phyloP scores from a whole-genome alignment of 1,140 invertebrate genomes.

The Sycophaga agraensis region DNA sequence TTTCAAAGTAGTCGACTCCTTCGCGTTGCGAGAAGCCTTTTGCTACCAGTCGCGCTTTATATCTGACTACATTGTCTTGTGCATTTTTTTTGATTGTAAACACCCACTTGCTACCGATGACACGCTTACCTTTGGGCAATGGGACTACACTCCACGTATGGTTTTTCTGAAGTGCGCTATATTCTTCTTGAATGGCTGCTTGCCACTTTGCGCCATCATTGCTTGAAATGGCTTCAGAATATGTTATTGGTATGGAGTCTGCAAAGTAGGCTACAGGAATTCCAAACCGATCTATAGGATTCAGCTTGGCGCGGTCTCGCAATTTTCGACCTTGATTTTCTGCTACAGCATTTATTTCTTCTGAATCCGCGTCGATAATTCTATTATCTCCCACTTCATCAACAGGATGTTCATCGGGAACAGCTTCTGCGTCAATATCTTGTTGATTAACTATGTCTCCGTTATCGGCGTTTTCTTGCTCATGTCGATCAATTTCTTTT shows the following conservation, averaged over 20 bases:
- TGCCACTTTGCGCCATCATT: neutral
- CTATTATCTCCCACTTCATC: neutral
- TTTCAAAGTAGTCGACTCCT: conserved; percentile 41
- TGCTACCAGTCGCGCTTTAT: conserved; percentile 28
- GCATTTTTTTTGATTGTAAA: neutral
- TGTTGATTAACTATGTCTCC: neutral
- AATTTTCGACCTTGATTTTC: neutral
- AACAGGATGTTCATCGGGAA: too few species aligned
- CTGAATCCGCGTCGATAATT: neutral
- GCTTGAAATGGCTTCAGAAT: neutral
- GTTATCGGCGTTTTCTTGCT: too few species aligned
- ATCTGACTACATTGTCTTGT: conserved; percentile 21
- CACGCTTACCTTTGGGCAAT: neutral
- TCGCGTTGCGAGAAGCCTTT: conserved; percentile 36
- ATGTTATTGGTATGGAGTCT: neutral
- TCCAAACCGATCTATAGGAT: neutral
- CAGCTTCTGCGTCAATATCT: neutral
- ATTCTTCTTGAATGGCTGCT: neutral
- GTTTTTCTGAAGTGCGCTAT: neutral
- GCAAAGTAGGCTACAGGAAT: neutral
- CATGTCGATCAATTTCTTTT: too few species aligned
- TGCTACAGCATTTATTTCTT: neutral
- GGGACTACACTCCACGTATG: neutral
- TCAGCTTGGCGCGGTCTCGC: neutral
- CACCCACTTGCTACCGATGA: neutral